Evolutionary conservation across 2,888 invertebrate genomes (phyloP), one percentile per base, ranked within the genome.

Genomic region (Drosophila kanekoi): DNA sequence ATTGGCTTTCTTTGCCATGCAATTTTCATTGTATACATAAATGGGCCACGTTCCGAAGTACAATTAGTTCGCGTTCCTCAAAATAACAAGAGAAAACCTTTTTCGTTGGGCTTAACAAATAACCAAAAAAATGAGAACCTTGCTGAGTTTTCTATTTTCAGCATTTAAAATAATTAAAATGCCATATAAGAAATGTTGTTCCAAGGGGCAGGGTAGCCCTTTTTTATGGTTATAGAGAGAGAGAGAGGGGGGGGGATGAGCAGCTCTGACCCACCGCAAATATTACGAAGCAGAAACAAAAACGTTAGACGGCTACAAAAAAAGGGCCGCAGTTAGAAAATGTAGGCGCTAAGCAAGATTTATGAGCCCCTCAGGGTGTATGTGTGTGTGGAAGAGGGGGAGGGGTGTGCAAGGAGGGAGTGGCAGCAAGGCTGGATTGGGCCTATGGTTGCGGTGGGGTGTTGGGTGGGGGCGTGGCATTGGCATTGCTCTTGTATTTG

Each of bases 101-200:
- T 38, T 43, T 5, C 9, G 16, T 53, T n/a, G 54, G 13, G 14
- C 10, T 6, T 5, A 32, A 41, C 37, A 57, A 72, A 58, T 45
- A 35, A 28, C 8, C 14, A 14, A 16, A 20, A 20, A 40, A 14
- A 10, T 11, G 11, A 23, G 11, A 43, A 10, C 11, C 60, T 51
- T 72, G 72, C 59, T 54, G 53, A 61, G 28, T 65, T 73, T 64
- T 59, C 64, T 77, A 69, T 77, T 77, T 65, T 45, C 35, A 23
- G 56, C 69, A 81, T 84, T 81, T 79, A 79, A 82, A 81, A 76
- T 76, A 82, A 87, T 87, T 87, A 82, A 84, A 87, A 72, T 65
- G 49, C 66, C 75, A 75, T 81, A 71, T 75, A 87, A 63, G 83
- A 62, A 63, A 40, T 20, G 33, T 11, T 45, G 49, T 23, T 18